Base-by-base conservation (phyloP, 1,140 invertebrate species). In the Scylla paramamosain region DNA sequence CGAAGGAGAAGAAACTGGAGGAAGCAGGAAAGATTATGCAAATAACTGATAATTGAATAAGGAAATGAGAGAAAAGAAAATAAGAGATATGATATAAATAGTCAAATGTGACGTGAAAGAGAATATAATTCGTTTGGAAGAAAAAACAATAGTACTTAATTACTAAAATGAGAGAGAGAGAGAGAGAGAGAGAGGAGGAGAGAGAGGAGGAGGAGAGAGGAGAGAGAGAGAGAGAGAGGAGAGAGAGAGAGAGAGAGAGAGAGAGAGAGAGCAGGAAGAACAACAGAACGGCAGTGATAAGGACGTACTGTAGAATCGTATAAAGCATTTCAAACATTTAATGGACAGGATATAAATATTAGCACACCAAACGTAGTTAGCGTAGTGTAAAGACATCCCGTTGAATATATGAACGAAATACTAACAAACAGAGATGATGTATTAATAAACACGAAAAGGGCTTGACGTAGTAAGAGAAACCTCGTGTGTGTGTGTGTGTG, bases 221-320 rank as follows among this genome's bases (percentile, higher is more conserved):
- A 90, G 88, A 90, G 32, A 90, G 4, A 90, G 32, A 90, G 88
- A 90, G 32, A 90, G 39, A 48, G n/a, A 20, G 39, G 32, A 88
- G 32, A 32, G 32, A 88, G 46, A 48, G 31, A 88, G 32, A 88
- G 87, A 88, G 87, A 48, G 46, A 45, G 87, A 88, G 32, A 39
- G 32, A 88, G 6, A 88, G 25, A n/a, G 25, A 77, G 25, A n/a
- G 4, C 25, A 77, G 67, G 6, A 77, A 77, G 67, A 77, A 25
- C 67, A 77, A 77, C 67, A 77, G 67, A 20, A 7, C 12, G n/a
- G 25, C 25, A 77, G 67, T 77, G 67, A 77, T 77, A n/a, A 77
- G 25, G 67, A 77, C 20, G 25, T 77, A n/a, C 0, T 77, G 25
- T 77, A n/a, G 25, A 77, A 20, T 77, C 67, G 6, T 20, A 77